These are phyloP conservation scores for Neuroterus valhalla DNA, from an alignment of 1,140 invertebrate species.

Conservation along the genomic window DNA sequence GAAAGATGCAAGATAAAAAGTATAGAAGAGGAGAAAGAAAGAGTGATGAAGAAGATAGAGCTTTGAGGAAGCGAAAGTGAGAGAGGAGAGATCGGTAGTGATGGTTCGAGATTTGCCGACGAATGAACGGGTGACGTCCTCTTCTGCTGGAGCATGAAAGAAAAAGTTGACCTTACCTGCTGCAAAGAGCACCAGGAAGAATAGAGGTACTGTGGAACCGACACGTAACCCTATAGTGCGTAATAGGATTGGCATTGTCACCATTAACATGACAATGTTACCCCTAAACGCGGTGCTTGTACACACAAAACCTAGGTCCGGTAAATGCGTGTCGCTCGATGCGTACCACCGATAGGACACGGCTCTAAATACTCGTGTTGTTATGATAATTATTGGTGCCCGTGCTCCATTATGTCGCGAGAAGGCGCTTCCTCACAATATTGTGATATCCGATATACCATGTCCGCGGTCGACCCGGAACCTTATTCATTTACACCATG, in stretches of 20 bases:
- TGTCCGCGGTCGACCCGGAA: conserved; percentile 41
- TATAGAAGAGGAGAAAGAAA: conserved; percentile 14
- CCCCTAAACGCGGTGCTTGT: conserved; percentile 64
- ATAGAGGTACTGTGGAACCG: conserved; percentile 44
- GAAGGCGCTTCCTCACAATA: conserved; percentile 67
- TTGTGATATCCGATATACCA: conserved; percentile 66
- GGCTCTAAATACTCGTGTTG: conserved; percentile 65
- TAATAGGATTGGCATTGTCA: conserved; percentile 68
- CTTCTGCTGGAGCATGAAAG: conserved; percentile 1
- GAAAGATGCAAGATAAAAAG: not conserved
- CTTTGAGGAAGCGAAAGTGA: conserved; percentile 29
- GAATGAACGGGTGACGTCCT: conserved; percentile 15
- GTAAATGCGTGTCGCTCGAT: conserved; percentile 58
- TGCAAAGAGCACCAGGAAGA: conserved; percentile 41
- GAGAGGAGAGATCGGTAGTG: not conserved
- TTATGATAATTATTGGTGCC: conserved; percentile 68
- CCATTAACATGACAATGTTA: conserved; percentile 68
- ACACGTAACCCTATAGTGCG: conserved; percentile 52
- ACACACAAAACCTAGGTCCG: conserved; percentile 43
- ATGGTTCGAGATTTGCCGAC: not conserved
- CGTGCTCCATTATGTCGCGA: conserved; percentile 52
- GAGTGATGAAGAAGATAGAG: conserved; percentile 39
- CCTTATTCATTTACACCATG: conserved; percentile 33
- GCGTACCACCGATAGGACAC: conserved; percentile 57
- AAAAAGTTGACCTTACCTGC: conserved; percentile 62